Conservation (phyloP, 2,888 invertebrate species). For the Creontiades dilutus region DNA sequence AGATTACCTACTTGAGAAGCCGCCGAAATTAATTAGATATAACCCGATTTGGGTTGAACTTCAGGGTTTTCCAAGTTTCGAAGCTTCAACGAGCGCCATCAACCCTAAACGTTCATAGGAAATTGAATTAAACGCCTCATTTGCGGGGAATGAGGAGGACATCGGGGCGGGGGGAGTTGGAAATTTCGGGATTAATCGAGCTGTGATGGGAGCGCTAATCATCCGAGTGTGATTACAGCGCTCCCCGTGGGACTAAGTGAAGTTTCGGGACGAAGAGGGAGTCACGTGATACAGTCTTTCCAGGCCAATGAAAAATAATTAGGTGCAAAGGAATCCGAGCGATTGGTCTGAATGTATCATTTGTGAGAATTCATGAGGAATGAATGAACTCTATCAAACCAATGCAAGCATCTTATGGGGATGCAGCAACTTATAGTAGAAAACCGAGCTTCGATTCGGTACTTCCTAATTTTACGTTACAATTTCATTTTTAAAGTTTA, state of each 20-base stretch:
- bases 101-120: slow-evolving; percentile 1
- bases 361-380: too few relatives aligned
- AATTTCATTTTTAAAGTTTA: too few relatives aligned
- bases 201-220: background rate
- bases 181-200: slow-evolving; percentile 29
- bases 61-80: background rate
- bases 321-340: too few relatives aligned
- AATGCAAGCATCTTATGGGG: too few relatives aligned
- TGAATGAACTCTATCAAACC: too few relatives aligned
- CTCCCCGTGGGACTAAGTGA: background rate
- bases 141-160: background rate
- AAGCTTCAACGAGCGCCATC: background rate
- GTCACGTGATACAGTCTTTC: background rate
- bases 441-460: too few relatives aligned
- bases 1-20: background rate
- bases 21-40: slow-evolving; percentile 23
- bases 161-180: background rate
- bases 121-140: slow-evolving; percentile 29
- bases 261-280: slow-evolving; percentile 15
- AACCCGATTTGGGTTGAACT: background rate
- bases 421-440: too few relatives aligned
- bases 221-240: background rate
- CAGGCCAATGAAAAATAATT: too few relatives aligned
- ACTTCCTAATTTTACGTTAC: too few relatives aligned
- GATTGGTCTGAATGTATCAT: too few relatives aligned